phyloP scores from a whole-genome alignment of 30 jellyfish, hydroid and myxozoan species.

The Cassiopea andromeda region DNA sequence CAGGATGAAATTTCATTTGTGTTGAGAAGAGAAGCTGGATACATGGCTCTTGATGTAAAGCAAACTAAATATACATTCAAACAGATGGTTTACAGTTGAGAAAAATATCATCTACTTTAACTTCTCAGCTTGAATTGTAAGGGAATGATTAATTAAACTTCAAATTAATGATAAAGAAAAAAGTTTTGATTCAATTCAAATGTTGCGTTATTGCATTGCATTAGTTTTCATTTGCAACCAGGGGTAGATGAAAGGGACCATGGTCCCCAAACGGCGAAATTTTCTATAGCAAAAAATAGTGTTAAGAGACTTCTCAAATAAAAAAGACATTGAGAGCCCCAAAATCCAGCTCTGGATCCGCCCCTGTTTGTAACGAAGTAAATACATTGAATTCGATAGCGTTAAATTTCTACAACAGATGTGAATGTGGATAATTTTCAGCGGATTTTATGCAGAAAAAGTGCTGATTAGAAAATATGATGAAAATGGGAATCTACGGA shows the following conservation, averaged over 20 bases:
- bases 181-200: neutral
- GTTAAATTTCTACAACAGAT: neutral
- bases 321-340: too few species aligned
- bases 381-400: neutral
- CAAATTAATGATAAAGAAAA: neutral
- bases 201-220: neutral
- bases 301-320: too few species aligned
- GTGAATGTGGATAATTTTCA: neutral
- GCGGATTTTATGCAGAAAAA: neutral
- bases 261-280: too few species aligned
- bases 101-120: neutral
- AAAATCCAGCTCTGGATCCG: too few species aligned
- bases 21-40: slow-evolving; percentile 12
- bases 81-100: neutral
- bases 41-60: slow-evolving; percentile 16
- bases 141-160: neutral
- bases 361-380: neutral
- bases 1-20: slow-evolving; percentile 5
- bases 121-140: neutral
- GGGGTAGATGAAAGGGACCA: too few species aligned
- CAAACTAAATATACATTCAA: neutral
- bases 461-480: slow-evolving; percentile 56
- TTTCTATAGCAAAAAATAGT: too few species aligned
- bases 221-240: too few species aligned
- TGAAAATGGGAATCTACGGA: slow-evolving; percentile 28